Conservation (phyloP, 2,888 invertebrate species). For the Cheilosia grossa region DNA sequence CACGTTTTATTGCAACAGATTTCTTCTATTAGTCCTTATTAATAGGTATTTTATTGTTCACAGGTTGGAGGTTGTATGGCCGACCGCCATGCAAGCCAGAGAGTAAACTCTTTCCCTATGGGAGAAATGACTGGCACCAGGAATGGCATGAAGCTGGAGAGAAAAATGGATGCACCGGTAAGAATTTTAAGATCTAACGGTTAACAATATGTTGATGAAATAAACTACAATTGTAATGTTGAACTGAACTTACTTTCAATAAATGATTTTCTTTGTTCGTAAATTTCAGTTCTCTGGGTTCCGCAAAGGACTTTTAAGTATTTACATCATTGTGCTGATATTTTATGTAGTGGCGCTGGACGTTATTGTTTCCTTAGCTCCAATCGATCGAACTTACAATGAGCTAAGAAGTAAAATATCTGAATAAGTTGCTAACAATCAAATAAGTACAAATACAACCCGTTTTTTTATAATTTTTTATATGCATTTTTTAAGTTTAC, state of each 20-base stretch:
- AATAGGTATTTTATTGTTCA: slow-evolving; percentile 82
- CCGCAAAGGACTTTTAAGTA: slow-evolving; percentile 90
- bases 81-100: slow-evolving; percentile 88
- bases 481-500: slow-evolving; percentile 30
- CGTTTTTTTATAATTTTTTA: slow-evolving; percentile 29
- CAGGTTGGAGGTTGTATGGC: slow-evolving; percentile 91
- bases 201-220: not conserved
- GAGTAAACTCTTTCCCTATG: slow-evolving; percentile 93
- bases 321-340: slow-evolving; percentile 89
- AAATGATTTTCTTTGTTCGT: slow-evolving; percentile 11
- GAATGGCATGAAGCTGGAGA: slow-evolving; percentile 87
- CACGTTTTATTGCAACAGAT: slow-evolving; percentile 69
- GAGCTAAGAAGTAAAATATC: slow-evolving; percentile 53
- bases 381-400: slow-evolving; percentile 87
- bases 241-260: slow-evolving; percentile 9
- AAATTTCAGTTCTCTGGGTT: slow-evolving; percentile 89
- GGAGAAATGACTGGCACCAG: slow-evolving; percentile 88
- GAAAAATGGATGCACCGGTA: slow-evolving; percentile 91
- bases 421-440: slow-evolving; percentile 24
- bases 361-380: slow-evolving; percentile 89
- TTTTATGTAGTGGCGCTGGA: slow-evolving; percentile 89
- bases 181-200: slow-evolving; percentile 76
- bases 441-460: slow-evolving; percentile 44
- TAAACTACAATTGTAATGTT: not conserved
- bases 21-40: slow-evolving; percentile 65